These are phyloP conservation scores for Mus spretus DNA, from an alignment of 2,797 vertebrate species.

Conservation along the genomic window DNA sequence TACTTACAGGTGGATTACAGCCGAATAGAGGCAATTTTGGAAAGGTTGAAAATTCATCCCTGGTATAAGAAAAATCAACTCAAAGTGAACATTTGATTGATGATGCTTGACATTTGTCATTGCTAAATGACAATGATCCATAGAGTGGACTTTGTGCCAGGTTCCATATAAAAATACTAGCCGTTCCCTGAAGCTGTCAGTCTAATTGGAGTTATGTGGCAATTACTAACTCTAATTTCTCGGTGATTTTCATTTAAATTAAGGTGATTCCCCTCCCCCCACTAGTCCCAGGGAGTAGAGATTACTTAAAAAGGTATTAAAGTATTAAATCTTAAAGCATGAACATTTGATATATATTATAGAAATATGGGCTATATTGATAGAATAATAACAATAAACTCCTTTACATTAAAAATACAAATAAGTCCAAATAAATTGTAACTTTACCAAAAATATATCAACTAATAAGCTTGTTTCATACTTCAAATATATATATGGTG, in stretches of 20 bases:
- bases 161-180: slow-evolving; percentile 45
- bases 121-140: not conserved
- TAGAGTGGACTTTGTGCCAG: not conserved
- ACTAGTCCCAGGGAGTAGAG: not conserved
- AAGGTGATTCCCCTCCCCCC: not conserved
- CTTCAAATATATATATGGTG: slow-evolving; percentile 40
- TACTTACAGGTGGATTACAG: slow-evolving; percentile 24
- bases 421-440: slow-evolving; percentile 46
- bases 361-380: slow-evolving; percentile 34
- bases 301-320: slow-evolving; percentile 1
- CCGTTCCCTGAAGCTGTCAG: not conserved
- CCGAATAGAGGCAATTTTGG: not conserved
- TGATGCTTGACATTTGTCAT: not conserved
- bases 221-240: slow-evolving; percentile 36
- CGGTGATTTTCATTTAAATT: slow-evolving; percentile 62
- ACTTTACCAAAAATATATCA: not conserved
- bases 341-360: slow-evolving; percentile 17
- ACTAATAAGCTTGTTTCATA: not conserved
- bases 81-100: not conserved
- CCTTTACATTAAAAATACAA: slow-evolving; percentile 51
- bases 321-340: not conserved
- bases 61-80: slow-evolving; percentile 40
- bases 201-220: not conserved
- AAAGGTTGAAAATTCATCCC: slow-evolving; percentile 11
- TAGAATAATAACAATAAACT: slow-evolving; percentile 33